Base-by-base conservation (phyloP, 2,888 invertebrate genomes). In the Acanthosoma haemorrhoidale region DNA sequence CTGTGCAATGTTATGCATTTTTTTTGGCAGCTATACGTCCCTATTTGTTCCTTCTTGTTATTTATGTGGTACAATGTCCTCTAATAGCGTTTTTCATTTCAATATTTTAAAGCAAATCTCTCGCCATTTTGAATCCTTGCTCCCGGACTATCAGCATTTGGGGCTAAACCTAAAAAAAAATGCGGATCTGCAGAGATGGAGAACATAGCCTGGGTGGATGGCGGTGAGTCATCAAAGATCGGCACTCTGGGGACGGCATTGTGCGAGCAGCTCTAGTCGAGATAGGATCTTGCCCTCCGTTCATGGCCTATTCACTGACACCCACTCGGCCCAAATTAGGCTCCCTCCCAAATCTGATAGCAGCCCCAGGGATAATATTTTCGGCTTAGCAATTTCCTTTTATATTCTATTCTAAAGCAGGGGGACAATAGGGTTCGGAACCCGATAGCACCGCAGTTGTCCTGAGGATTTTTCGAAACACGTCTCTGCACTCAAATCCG, bases 381-480 rank as follows among this genome's bases (percentile, higher is more conserved):
- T 51, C n/a, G 51, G 51, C 51, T 51, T 29, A 25, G 51, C 51
- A 51, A 51, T 51, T 51, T 51, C 51, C 51, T 51, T 51, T 51
- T 51, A 25, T 51, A 25, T 25, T 51, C 29, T 51, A 13, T 25
- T 51, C 51, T n/a, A 25, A 6, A 4, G 51, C n/a, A n/a, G n/a
- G n/a, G n/a, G n/a, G n/a, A n/a, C n/a, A n/a, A n/a, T 6, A 13
- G 51, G 51, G 25, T 51, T 51, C n/a, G 51, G 29, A 51, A 51
- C 51, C 51, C 13, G 51, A 51, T 51, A 51, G 51, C 29, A 41
- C 25, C 4, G 51, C 51, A 51, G 51, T 51, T 51, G 51, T 51
- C 51, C 29, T 51, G 25, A n/a, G 51, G 21, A 51, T 51, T 51
- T 25, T 25, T 51, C 13, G 5, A 13, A n/a, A 6, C n/a, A 6